These are phyloP conservation scores for Dromococcyx pavoninus DNA, from an alignment of 2,797 vertebrate species.

Conservation along the genomic window DNA sequence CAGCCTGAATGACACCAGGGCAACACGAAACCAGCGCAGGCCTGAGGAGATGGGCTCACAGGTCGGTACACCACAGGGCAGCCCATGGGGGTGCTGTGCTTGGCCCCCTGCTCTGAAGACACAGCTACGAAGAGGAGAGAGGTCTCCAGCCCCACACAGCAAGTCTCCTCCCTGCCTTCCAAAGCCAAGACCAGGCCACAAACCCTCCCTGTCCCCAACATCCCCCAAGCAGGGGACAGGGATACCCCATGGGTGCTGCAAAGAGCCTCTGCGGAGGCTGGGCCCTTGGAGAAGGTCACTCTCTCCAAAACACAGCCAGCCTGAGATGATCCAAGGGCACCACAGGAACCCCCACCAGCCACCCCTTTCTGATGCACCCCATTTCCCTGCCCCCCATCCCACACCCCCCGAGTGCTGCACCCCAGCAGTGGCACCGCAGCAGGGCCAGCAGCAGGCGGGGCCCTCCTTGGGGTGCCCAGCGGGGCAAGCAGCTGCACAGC, in stretches of 20 bases:
- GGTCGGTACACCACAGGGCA: neutral
- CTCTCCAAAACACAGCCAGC: neutral
- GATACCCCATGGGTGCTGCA: neutral
- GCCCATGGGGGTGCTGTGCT: accelerated
- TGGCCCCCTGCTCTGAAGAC: neutral
- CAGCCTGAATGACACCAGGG: neutral
- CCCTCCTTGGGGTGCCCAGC: neutral
- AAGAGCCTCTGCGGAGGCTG: neutral
- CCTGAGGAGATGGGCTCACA: neutral
- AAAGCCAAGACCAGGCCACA: neutral
- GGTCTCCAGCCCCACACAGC: neutral
- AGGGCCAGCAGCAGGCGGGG: accelerated
- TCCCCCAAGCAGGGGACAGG: accelerated
- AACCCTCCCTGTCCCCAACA: accelerated
- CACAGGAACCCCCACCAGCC: neutral
- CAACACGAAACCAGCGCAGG: neutral
- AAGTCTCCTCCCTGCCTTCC: neutral
- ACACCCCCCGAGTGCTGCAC: neutral
- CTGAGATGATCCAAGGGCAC: neutral
- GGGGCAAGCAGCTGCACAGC: accelerated
- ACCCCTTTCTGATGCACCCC: neutral
- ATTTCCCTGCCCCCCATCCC: neutral
- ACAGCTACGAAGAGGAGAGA: neutral
- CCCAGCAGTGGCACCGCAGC: neutral
- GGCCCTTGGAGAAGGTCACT: neutral